Percentiles rank a stretch among this genome's conserved stretches.
These are phyloP conservation scores for Callithrix jacchus DNA, from an alignment of 2,113 vertebrate genomes.

Conservation along the genomic window DNA sequence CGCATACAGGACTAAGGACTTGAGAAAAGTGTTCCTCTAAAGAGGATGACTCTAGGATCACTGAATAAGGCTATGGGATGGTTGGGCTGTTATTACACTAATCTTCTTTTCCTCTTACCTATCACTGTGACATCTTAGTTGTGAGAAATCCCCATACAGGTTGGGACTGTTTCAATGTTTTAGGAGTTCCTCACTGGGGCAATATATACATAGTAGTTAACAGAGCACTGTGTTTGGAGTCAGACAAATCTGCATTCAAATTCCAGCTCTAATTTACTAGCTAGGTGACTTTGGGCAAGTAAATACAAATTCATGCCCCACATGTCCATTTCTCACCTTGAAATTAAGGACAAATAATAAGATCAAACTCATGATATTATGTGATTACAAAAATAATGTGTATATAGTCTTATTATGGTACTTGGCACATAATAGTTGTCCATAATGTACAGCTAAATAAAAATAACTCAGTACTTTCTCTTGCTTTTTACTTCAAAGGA, in stretches of 20 bases:
- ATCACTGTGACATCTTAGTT: not conserved
- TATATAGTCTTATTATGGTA: not conserved
- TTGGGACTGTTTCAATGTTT: not conserved
- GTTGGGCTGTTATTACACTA: not conserved
- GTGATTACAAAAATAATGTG: not conserved
- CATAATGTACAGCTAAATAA: not conserved
- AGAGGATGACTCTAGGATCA: not conserved
- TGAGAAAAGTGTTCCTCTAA: not conserved
- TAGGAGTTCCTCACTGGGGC: not conserved
- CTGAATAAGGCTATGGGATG: not conserved
- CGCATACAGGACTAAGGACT: not conserved
- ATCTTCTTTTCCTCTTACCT: not conserved
- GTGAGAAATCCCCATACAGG: not conserved
- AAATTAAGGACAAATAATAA: not conserved
- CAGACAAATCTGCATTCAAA: not conserved
- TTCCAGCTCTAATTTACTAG: not conserved
- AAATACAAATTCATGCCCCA: conserved; percentile 15
- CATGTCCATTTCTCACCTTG: not conserved
- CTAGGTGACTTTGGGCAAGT: not conserved
- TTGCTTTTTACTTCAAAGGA: not conserved
- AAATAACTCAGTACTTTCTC: not conserved
- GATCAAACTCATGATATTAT: not conserved
- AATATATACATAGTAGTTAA: not conserved
- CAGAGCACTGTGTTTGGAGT: not conserved
- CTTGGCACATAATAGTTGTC: not conserved